Evolutionary conservation across 2,797 vertebrate genomes (phyloP).

Genomic region (Pseudocheirus occidentalis): DNA sequence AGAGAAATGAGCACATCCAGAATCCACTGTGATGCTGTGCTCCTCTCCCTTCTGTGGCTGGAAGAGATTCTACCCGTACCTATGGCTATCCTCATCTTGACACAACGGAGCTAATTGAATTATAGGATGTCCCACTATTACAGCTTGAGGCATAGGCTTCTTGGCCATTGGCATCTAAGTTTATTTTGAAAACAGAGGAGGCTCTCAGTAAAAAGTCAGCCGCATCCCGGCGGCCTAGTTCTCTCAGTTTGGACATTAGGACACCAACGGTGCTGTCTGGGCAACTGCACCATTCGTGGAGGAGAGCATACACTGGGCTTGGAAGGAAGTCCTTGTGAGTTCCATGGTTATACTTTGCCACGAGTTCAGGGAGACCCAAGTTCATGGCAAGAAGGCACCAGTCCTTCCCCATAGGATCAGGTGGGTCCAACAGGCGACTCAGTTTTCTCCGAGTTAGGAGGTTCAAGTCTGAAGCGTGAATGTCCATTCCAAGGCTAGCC

Average conservation of each 20-base stretch:
- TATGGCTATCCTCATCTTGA: slow-evolving; percentile 89
- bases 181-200: slow-evolving; percentile 94
- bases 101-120: slow-evolving; percentile 98
- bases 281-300: slow-evolving; percentile 92
- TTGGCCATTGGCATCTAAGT: slow-evolving; percentile 88
- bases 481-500: slow-evolving; percentile 91
- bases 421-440: slow-evolving; percentile 95
- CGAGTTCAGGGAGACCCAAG: slow-evolving; percentile 94
- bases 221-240: slow-evolving; percentile 95
- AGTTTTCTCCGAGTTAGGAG: slow-evolving; percentile 93
- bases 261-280: slow-evolving; percentile 92
- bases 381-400: slow-evolving; percentile 99
- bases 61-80: slow-evolving; percentile 59
- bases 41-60: slow-evolving; percentile 57
- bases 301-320: slow-evolving; percentile 94
- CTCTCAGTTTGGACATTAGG: slow-evolving; percentile 93
- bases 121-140: slow-evolving; percentile 94
- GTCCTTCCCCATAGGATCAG: slow-evolving; percentile 97
- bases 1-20: slow-evolving; percentile 59
- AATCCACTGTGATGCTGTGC: slow-evolving; percentile 38
- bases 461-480: slow-evolving; percentile 92
- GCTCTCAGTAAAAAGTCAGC: slow-evolving; percentile 96
- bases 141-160: slow-evolving; percentile 91
- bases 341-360: slow-evolving; percentile 94
- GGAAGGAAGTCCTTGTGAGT: slow-evolving; percentile 84